Percentiles rank a stretch among this genome's conserved stretches.
These are phyloP conservation scores for Drosophila merina DNA, from an alignment of 2,888 invertebrate species.

Conservation along the genomic window DNA sequence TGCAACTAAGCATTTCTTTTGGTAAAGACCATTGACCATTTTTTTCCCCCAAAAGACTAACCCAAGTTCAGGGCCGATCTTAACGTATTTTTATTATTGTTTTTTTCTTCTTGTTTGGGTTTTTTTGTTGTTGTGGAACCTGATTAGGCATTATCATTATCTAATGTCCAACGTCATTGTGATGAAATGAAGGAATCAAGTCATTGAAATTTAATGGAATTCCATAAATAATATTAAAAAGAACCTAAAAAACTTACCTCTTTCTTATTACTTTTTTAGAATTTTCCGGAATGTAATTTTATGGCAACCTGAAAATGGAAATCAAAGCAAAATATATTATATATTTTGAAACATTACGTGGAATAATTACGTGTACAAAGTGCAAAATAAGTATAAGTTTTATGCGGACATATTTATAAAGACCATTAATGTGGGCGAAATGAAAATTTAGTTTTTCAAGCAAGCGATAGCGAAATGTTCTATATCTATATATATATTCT, in stretches of 20 bases:
- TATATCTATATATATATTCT: constrained; percentile 36
- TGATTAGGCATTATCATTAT: constrained; percentile 20
- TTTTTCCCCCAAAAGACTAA: constrained; percentile 33
- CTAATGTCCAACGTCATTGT: constrained; percentile 28
- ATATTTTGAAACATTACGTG: constrained; percentile 13
- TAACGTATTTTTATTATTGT: constrained; percentile 3
- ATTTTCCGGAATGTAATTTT: constrained; percentile 22
- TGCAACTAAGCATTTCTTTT: constrained; percentile 68
- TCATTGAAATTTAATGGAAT: constrained; percentile 1
- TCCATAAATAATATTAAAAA: neutral
- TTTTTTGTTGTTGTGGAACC: constrained; percentile 1
- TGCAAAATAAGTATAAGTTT: neutral
- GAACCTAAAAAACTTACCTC: constrained; percentile 34
- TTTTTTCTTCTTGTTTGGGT: neutral
- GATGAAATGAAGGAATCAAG: neutral
- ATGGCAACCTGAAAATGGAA: constrained; percentile 34
- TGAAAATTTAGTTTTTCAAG: constrained; percentile 17
- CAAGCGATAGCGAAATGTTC: constrained; percentile 21
- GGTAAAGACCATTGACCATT: constrained; percentile 40
- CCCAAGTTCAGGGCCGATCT: constrained; percentile 72
- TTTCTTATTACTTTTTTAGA: constrained; percentile 8
- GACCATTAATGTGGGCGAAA: constrained; percentile 19
- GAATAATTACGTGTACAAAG: constrained; percentile 17
- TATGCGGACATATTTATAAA: constrained; percentile 3
- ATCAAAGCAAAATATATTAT: constrained; percentile 23